Evolutionary conservation across 2,113 vertebrate species (phyloP), one percentile per base, ranked within the genome.

Genomic region (Emydocephalus ijimae): DNA sequence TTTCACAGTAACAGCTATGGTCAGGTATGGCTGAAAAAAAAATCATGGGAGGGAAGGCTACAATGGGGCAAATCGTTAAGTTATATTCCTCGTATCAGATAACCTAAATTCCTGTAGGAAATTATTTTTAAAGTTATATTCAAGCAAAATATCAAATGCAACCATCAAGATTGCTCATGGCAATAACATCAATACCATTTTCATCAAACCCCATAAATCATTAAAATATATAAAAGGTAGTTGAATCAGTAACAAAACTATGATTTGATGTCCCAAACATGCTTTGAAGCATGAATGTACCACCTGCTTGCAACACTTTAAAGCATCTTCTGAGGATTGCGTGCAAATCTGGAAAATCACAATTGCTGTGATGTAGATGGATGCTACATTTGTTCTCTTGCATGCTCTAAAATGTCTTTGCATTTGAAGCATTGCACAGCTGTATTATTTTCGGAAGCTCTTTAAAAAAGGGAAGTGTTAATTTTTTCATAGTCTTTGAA

Each of bases 1-100:
- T 56, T 56, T 89, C 87, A 86, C 87, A 39, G 54, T 89, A 23
- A 89, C 90, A 48, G 34, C 93, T 55, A 29, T 52, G 23, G 4
- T 87, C 90, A 93, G 93, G 93, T 93, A 89, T 34, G 86, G 56
- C 39, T 50, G 48, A 29, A 48, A 11, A 48, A 48, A 11, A 20
- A 18, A n/a, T 0, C 4, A 50, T 1, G 43, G 43, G 52, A 43
- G 0, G 18, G 34, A 34, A 39, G 7, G 34, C 74, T 43, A 43
- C 20, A 43, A 81, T 43, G 34, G 74, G 74, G 20, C 8, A 50
- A n/a, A n/a, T 39, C 24, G 6, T 48, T 18, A 59, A 64, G 23
- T 56, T 56, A 39, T 81, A 43, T 21, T 81, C 34, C 34, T 81
- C 14, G 3, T 48, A 18, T n/a, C 34, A n/a, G 3, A 39, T 48